Evolutionary conservation across 2,888 invertebrate species (phyloP).

Genomic region (Pseudanteris insignis): DNA sequence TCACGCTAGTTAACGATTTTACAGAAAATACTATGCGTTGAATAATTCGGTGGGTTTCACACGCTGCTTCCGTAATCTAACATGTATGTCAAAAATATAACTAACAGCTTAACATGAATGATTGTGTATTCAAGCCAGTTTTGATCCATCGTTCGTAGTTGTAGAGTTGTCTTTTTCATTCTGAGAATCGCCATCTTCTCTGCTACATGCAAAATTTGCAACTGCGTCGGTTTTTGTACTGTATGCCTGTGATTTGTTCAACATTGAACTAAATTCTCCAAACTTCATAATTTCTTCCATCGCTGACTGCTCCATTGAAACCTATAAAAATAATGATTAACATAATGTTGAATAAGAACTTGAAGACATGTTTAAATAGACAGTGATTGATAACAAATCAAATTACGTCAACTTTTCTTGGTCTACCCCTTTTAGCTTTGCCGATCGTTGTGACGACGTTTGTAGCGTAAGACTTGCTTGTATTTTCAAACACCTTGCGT

Average conservation of each 20-base stretch:
- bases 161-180: conserved; percentile 48
- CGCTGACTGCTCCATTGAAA: conserved; percentile 54
- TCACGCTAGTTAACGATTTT: too few species aligned
- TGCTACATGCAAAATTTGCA: conserved; percentile 23
- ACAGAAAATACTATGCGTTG: too few species aligned
- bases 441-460: conserved; percentile 39
- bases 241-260: conserved; percentile 55
- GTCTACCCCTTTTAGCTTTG: conserved; percentile 60
- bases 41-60: too few species aligned
- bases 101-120: too few species aligned
- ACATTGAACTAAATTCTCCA: conserved; percentile 59
- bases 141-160: too few species aligned
- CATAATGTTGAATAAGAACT: too few species aligned
- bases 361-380: too few species aligned
- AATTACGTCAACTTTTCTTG: conserved; percentile 55
- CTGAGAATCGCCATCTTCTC: conserved; percentile 20
- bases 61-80: too few species aligned
- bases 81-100: too few species aligned
- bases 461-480: conserved; percentile 25
- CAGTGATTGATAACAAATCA: too few species aligned
- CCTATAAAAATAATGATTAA: conserved; percentile 48
- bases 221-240: conserved; percentile 28
- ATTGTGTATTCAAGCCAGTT: too few species aligned
- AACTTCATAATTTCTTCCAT: conserved; percentile 60
- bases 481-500: conserved; percentile 42